Conservation (phyloP, 2,888 invertebrate species). For the Sthenelais limicola region DNA sequence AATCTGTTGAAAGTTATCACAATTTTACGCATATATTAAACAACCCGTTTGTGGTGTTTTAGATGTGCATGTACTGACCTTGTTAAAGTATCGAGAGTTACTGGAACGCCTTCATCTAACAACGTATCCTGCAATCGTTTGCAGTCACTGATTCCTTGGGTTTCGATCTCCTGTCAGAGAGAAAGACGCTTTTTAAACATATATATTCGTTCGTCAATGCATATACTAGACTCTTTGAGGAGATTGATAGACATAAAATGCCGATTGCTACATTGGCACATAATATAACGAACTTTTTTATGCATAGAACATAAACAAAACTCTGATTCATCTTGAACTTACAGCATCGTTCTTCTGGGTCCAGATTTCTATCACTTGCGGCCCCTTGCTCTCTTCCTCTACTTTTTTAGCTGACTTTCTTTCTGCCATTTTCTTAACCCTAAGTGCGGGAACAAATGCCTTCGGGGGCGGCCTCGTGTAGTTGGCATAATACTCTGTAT, state of each 20-base stretch:
- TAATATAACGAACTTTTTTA: too few species aligned
- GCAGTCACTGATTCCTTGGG: slow-evolving; percentile 47
- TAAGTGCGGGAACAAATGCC: neutral
- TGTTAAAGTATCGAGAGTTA: slow-evolving; percentile 46
- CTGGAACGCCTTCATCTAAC: slow-evolving; percentile 46
- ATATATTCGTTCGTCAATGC: too few species aligned
- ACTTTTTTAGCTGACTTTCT: neutral
- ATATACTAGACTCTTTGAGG: too few species aligned
- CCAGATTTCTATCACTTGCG: slow-evolving; percentile 44
- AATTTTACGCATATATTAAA: too few species aligned
- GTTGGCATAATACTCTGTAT: slow-evolving; percentile 7
- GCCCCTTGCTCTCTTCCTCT: slow-evolving; percentile 20
- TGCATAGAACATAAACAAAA: too few species aligned
- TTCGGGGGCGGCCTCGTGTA: slow-evolving; percentile 12
- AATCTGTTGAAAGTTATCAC: too few species aligned
- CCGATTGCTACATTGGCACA: too few species aligned
- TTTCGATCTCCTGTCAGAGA: slow-evolving; percentile 45
- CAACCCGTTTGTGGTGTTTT: too few species aligned
- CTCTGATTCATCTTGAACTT: too few species aligned
- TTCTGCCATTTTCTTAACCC: neutral
- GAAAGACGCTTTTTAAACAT: neutral
- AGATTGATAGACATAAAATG: too few species aligned
- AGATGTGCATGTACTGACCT: too few species aligned
- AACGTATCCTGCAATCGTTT: slow-evolving; percentile 44
- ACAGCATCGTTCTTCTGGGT: slow-evolving; percentile 43